Conservation (phyloP, 2,888 invertebrate species). For the Campaea margaritaria region DNA sequence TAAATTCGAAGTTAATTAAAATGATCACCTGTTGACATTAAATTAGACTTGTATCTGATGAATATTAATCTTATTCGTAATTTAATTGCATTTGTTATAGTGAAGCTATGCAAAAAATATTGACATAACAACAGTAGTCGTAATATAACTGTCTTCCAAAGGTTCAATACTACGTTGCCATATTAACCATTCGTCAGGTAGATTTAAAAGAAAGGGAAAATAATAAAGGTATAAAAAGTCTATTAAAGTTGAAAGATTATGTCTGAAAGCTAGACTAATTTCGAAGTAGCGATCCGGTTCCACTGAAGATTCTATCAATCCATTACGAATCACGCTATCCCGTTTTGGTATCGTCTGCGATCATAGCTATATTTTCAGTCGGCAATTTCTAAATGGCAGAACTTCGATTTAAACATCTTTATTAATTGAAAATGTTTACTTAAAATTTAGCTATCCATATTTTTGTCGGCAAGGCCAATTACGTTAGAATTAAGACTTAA, state of each 20-base stretch:
- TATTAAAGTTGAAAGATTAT: conserved; percentile 23
- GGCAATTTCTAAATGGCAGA: conserved; percentile 7
- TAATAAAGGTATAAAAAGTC: background rate
- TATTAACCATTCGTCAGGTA: too few species aligned
- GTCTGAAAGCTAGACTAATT: conserved; percentile 41
- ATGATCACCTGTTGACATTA: conserved; percentile 13
- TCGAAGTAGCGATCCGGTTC: conserved; percentile 37
- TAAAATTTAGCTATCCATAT: conserved; percentile 2
- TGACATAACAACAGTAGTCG: too few species aligned
- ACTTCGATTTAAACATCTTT: conserved; percentile 9
- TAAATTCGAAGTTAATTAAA: background rate
- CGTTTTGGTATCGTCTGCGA: conserved; percentile 34
- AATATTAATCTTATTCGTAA: conserved; percentile 4
- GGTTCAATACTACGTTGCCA: too few species aligned
- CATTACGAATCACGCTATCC: conserved; percentile 42
- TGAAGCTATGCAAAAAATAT: too few species aligned
- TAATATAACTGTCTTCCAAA: too few species aligned
- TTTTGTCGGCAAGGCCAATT: background rate
- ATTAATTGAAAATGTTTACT: conserved; percentile 5
- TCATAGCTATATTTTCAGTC: conserved; percentile 15
- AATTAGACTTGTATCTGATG: conserved; percentile 6
- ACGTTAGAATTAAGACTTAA: background rate
- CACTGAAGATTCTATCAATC: conserved; percentile 40
- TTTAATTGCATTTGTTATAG: background rate
- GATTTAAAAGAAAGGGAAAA: background rate